Conservation (phyloP, 2,888 invertebrate genomes). For the Mimachlamys varia region DNA sequence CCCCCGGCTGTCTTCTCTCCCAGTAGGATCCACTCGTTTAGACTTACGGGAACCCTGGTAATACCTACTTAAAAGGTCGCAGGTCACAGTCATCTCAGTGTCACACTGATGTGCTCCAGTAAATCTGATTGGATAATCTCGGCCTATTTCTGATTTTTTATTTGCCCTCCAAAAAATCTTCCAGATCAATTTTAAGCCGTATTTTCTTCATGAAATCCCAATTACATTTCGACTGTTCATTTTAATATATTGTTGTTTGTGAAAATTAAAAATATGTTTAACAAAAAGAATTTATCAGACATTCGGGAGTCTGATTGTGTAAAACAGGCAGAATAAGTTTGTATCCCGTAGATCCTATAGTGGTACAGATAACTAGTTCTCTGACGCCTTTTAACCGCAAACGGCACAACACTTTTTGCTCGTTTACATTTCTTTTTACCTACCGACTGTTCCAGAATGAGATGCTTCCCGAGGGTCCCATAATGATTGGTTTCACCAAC, state of each 20-base stretch:
- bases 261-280: not conserved
- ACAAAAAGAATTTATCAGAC: constrained; percentile 8
- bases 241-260: not conserved
- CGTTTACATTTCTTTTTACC: not conserved
- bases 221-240: not conserved
- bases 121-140: not conserved
- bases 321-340: not conserved
- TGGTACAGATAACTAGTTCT: not conserved
- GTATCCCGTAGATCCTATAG: not conserved
- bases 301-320: not conserved
- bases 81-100: not conserved
- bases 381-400: not conserved
- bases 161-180: not conserved
- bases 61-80: not conserved
- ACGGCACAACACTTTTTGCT: not conserved
- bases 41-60: not conserved
- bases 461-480: not conserved
- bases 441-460: not conserved
- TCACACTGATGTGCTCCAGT: not conserved
- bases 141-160: not conserved
- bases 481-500: not conserved
- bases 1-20: not conserved
- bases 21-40: not conserved
- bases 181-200: not conserved
- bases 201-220: not conserved